Conservation (phyloP, 2,113 vertebrate species). For the Erpornis zantholeuca region DNA sequence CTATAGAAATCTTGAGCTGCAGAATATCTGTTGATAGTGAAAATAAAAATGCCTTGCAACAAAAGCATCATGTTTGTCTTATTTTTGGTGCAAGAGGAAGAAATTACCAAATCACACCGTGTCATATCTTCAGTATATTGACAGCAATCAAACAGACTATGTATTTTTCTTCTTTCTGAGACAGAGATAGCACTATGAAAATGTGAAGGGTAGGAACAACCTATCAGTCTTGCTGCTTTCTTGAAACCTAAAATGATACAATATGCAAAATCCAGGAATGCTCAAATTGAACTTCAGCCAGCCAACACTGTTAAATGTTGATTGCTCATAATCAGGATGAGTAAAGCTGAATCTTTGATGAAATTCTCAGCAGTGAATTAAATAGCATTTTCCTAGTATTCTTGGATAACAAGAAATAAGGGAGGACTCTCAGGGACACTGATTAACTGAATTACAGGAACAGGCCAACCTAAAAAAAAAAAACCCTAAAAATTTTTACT, state of each 20-base stretch:
- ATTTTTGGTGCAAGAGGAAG: neutral
- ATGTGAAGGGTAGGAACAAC: neutral
- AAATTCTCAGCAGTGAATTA: neutral
- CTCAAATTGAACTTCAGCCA: neutral
- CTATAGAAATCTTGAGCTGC: neutral
- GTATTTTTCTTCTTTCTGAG: neutral
- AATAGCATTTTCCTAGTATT: neutral
- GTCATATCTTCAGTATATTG: neutral
- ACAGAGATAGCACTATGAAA: neutral
- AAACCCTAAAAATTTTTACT: no score
- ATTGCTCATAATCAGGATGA: constrained; percentile 10
- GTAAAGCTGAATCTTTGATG: neutral
- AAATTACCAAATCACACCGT: fast-evolving
- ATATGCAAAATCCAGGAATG: neutral
- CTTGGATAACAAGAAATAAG: neutral
- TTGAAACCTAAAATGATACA: neutral
- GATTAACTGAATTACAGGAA: constrained; percentile 15
- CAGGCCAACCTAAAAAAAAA: neutral
- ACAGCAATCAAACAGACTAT: neutral
- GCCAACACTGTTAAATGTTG: neutral
- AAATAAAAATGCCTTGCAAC: neutral
- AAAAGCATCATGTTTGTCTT: neutral
- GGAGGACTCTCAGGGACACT: neutral
- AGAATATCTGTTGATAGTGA: neutral
- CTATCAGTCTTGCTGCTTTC: neutral